Evolutionary conservation across 30 jellyfish, hydroid and myxozoan genomes (phyloP).

Genomic region (Hydra vulgaris): DNA sequence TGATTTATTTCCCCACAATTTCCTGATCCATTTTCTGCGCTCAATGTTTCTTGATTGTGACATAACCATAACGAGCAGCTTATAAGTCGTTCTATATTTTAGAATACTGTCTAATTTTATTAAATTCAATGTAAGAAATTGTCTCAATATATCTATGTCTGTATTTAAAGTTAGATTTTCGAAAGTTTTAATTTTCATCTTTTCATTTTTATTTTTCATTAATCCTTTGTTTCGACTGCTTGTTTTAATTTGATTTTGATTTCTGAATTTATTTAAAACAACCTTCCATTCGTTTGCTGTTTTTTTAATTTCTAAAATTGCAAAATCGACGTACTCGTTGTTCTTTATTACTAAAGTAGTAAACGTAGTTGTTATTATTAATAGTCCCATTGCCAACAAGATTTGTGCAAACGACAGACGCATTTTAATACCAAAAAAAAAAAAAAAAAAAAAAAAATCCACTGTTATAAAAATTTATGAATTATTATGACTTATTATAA

Average conservation of each 20-base stretch:
- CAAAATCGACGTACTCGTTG: not conserved
- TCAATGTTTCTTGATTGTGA: slow-evolving; percentile 9
- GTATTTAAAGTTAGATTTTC: not conserved
- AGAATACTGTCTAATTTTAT: not conserved
- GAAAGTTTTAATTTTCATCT: too few relatives aligned
- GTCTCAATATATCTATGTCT: not conserved
- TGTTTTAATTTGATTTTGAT: too few relatives aligned
- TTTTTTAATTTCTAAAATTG: not conserved
- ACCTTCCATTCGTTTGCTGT: not conserved
- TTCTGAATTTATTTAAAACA: too few relatives aligned
- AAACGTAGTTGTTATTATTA: not conserved
- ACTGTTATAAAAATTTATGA: too few relatives aligned
- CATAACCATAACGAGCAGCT: slow-evolving; percentile 1
- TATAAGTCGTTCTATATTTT: not conserved
- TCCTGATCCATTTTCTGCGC: slow-evolving; percentile 15
- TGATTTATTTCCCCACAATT: slow-evolving; percentile 11
- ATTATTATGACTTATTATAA: too few relatives aligned
- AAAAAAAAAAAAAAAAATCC: too few relatives aligned
- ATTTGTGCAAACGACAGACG: too few relatives aligned
- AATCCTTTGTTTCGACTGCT: too few relatives aligned
- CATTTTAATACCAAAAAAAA: too few relatives aligned
- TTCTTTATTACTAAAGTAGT: not conserved
- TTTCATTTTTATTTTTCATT: too few relatives aligned
- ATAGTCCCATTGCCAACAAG: not conserved
- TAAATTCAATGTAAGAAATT: not conserved